A percentile compares a stretch with the other conserved stretches of the same genome.
phyloP scores from a whole-genome alignment of 2,888 invertebrate species.

The Xanthia icteritia region DNA sequence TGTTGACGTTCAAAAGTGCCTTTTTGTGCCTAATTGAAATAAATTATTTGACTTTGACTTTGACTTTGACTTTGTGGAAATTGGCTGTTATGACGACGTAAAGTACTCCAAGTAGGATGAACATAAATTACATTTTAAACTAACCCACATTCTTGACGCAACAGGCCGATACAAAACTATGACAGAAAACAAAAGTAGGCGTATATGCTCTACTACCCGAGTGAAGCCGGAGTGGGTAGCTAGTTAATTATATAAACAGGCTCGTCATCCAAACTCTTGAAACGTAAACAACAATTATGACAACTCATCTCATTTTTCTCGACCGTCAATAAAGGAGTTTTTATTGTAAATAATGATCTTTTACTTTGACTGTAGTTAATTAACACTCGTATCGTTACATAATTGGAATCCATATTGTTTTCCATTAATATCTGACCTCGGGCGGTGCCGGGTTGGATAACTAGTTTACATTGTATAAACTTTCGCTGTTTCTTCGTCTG shows the following conservation, averaged over 20 bases:
- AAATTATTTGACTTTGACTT: no score
- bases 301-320: constrained; percentile 11
- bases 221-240: not conserved
- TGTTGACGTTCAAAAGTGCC: no score
- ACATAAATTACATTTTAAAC: no score
- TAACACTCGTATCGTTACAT: constrained; percentile 38
- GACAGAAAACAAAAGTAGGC: not conserved
- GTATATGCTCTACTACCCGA: not conserved
- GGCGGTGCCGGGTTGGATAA: constrained; percentile 40
- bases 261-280: not conserved
- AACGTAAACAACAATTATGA: constrained; percentile 19
- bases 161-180: not conserved
- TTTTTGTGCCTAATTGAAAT: no score
- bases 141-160: not conserved
- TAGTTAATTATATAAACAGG: not conserved
- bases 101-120: no score
- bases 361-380: constrained; percentile 41
- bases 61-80: no score
- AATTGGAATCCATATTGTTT: constrained; percentile 47
- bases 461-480: constrained; percentile 43
- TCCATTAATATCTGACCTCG: constrained; percentile 49
- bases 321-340: constrained; percentile 22
- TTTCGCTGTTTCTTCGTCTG: constrained; percentile 38
- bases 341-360: constrained; percentile 52
- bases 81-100: no score